A percentile compares a stretch with the other conserved stretches of the same genome.
phyloP scores from a whole-genome alignment of 2,113 vertebrate genomes.

The Prolemur simus region DNA sequence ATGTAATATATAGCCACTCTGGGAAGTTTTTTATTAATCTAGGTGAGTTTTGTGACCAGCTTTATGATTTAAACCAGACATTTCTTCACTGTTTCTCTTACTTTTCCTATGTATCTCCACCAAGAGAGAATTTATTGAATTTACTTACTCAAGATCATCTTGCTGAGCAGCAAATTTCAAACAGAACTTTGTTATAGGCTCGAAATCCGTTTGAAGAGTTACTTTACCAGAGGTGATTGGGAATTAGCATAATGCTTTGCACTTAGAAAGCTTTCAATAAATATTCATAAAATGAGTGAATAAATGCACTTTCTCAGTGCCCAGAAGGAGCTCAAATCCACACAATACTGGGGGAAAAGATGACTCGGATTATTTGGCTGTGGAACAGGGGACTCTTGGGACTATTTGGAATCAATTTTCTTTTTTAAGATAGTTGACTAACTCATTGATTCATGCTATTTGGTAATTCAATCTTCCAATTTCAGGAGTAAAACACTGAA shows the following conservation, averaged over 20 bases:
- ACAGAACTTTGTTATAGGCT: background rate
- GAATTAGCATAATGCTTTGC: background rate
- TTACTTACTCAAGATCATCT: background rate
- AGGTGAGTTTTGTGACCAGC: background rate
- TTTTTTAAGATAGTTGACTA: background rate
- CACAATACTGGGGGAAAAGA: background rate
- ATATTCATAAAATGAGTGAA: slow-evolving; percentile 18
- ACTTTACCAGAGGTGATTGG: background rate
- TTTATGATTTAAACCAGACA: background rate
- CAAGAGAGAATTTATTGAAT: background rate
- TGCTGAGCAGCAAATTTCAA: background rate
- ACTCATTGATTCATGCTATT: background rate
- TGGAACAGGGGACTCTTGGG: background rate
- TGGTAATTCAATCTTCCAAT: background rate
- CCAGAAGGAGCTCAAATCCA: background rate
- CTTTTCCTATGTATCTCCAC: background rate
- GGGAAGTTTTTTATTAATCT: background rate
- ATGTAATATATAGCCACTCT: background rate
- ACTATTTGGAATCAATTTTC: background rate
- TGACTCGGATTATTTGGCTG: background rate
- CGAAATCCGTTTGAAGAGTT: background rate
- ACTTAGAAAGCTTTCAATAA: background rate
- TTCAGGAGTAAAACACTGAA: background rate
- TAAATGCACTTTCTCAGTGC: background rate
- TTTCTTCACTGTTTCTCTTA: background rate